Base-by-base conservation (phyloP, 2,113 vertebrate species). In the Ploceus nigricollis region DNA sequence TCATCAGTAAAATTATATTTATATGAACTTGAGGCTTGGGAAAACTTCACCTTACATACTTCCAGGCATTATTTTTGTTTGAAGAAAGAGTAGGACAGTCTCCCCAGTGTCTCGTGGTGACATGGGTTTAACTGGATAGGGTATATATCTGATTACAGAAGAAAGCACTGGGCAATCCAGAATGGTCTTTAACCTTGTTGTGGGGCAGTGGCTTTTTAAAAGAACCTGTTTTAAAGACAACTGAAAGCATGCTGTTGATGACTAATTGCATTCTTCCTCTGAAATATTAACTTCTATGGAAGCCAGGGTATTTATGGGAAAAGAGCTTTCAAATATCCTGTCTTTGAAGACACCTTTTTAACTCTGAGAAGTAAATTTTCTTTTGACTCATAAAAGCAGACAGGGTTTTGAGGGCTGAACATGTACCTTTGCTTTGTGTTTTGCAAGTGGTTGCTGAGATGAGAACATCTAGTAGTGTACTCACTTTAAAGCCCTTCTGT, bases 361-460 rank as follows among this genome's bases (percentile, higher is more conserved):
- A 91, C n/a, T 82, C 77, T 12, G 20, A 60, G 77, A 69, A 66
- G 11, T 80, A 77, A 65, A 60, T 70, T 95, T 68, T 37, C 23
- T 93, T 94, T 94, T 80, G 65, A 81, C 23, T 65, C 57, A 94
- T 85, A 82, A 87, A 96, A 89, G 22, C 78, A 91, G 61, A 40
- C 42, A 47, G 60, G 3, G 20, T 72, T 87, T 51, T 70, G 45
- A 94, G 40, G 50, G 8, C 64, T 69, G 30, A 82, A n/a, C 20
- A 37, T 4, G 16, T 50, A 48, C 31, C 9, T 90, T 48, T 71
- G 14, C 47, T 71, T 81, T 13, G 6, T 11, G 2, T 72, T 80
- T 91, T 84, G 23, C 68, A 17, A 69, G n/a, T 76, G 15, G 7
- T 16, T 78, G 63, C 57, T 45, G n/a, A 53, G 27, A 77, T 53